Evolutionary conservation across 2,888 invertebrate genomes (phyloP).

Genomic region (Hemithea aestivaria): DNA sequence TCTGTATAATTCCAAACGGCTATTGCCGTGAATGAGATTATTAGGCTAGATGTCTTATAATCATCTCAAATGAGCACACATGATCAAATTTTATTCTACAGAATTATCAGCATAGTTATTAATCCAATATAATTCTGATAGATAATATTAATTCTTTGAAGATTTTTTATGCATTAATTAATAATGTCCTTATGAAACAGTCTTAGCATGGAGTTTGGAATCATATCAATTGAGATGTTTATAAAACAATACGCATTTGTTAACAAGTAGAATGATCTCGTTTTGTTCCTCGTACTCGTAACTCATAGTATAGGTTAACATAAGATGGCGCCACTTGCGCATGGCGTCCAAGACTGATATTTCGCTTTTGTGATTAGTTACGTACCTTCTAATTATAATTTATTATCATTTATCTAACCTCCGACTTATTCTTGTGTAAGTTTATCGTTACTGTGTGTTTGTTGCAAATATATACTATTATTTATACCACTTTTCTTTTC

Average conservation of each 20-base stretch:
- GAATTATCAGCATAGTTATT: no score
- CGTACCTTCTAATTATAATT: slow-evolving; percentile 55
- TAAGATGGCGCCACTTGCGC: slow-evolving; percentile 32
- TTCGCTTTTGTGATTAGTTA: slow-evolving; percentile 55
- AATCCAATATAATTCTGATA: no score
- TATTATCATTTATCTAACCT: slow-evolving; percentile 50
- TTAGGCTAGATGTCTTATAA: slow-evolving; percentile 22
- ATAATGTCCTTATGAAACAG: not conserved
- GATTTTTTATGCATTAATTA: no score
- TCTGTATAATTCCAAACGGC: slow-evolving; percentile 21
- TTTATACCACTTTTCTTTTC: slow-evolving; percentile 76
- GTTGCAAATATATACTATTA: slow-evolving; percentile 79
- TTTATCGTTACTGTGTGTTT: slow-evolving; percentile 75
- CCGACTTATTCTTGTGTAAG: slow-evolving; percentile 56
- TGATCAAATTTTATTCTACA: no score
- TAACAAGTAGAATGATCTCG: slow-evolving; percentile 55
- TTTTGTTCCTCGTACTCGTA: slow-evolving; percentile 59
- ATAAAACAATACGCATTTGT: slow-evolving; percentile 20
- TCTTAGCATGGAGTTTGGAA: not conserved
- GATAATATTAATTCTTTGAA: no score
- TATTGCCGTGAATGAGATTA: slow-evolving; percentile 28
- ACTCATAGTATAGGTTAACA: slow-evolving; percentile 40
- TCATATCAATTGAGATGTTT: slow-evolving; percentile 42
- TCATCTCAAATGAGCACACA: slow-evolving; percentile 39
- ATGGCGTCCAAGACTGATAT: slow-evolving; percentile 58